Conservation (phyloP, 2,888 invertebrate species). For the Dicyrtomina minuta region DNA sequence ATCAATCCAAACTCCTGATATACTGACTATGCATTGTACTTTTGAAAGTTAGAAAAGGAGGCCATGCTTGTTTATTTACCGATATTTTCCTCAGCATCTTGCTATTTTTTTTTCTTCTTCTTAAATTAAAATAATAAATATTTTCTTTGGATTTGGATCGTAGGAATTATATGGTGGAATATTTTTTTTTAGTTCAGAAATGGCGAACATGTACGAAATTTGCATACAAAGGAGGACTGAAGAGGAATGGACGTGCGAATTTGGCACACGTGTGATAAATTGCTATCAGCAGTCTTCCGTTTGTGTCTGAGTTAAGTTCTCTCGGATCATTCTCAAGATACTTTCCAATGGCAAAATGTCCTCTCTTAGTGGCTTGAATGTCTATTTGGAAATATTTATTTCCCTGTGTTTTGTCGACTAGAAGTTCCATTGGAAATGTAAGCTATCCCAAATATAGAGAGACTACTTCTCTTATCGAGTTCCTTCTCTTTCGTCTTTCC, state of each 20-base stretch:
- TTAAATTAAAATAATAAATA: too few relatives aligned
- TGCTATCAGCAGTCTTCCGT: conserved; percentile 23
- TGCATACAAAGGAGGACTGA: not conserved
- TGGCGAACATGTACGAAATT: too few relatives aligned
- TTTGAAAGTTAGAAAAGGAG: too few relatives aligned
- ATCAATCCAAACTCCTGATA: too few relatives aligned
- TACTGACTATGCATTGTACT: too few relatives aligned
- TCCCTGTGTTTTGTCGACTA: not conserved
- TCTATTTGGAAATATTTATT: not conserved
- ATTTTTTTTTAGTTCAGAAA: too few relatives aligned
- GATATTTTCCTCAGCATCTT: too few relatives aligned
- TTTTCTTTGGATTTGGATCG: too few relatives aligned
- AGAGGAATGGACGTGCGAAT: conserved; percentile 18
- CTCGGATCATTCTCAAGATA: conserved; percentile 5
- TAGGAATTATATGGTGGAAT: too few relatives aligned
- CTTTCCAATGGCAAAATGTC: not conserved
- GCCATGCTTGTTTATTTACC: too few relatives aligned
- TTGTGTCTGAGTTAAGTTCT: conserved; percentile 18
- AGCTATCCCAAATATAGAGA: conserved; percentile 17
- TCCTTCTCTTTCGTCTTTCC: conserved; percentile 16
- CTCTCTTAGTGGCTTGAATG: not conserved
- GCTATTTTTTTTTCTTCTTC: too few relatives aligned
- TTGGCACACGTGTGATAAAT: conserved; percentile 31
- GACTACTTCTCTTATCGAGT: conserved; percentile 23
- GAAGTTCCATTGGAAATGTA: conserved; percentile 19